phyloP scores from a whole-genome alignment of 2,113 vertebrate species.

The Caretta caretta region DNA sequence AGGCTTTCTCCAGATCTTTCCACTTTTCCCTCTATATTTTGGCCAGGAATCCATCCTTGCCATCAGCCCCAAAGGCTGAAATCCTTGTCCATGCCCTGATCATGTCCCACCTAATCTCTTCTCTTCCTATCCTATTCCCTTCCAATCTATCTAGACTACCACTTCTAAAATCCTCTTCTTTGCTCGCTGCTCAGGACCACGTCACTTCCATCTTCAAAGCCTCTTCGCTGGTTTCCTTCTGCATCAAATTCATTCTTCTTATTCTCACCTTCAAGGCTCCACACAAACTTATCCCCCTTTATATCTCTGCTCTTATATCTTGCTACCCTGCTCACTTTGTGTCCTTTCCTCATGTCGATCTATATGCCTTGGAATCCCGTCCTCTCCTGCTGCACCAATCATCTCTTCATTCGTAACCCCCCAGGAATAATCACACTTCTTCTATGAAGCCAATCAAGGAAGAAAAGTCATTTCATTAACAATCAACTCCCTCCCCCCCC shows the following conservation, averaged over 20 bases:
- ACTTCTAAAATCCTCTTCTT: background rate
- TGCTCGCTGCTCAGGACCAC: background rate
- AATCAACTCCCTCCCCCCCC: background rate
- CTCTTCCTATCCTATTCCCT: background rate
- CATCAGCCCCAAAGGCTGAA: constrained; percentile 36
- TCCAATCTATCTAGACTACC: background rate
- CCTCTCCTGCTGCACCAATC: background rate
- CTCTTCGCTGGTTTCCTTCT: background rate
- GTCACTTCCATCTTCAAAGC: background rate
- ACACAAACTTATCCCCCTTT: background rate
- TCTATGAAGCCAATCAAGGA: background rate
- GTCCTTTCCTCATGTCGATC: background rate
- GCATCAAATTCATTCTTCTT: background rate
- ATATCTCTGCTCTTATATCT: background rate
- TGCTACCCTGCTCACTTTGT: background rate
- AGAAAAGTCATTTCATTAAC: background rate
- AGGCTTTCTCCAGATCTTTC: constrained; percentile 20
- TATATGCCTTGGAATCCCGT: background rate
- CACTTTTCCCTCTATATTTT: constrained; percentile 24
- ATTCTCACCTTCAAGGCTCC: background rate
- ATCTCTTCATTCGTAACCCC: background rate
- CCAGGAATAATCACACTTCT: background rate
- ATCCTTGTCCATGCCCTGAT: background rate
- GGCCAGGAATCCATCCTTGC: constrained; percentile 53
- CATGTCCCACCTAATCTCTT: background rate